Percentiles rank a stretch among this genome's conserved stretches.
These are phyloP conservation scores for Gulo gulo DNA, from an alignment of 2,113 vertebrate species.

Conservation along the genomic window DNA sequence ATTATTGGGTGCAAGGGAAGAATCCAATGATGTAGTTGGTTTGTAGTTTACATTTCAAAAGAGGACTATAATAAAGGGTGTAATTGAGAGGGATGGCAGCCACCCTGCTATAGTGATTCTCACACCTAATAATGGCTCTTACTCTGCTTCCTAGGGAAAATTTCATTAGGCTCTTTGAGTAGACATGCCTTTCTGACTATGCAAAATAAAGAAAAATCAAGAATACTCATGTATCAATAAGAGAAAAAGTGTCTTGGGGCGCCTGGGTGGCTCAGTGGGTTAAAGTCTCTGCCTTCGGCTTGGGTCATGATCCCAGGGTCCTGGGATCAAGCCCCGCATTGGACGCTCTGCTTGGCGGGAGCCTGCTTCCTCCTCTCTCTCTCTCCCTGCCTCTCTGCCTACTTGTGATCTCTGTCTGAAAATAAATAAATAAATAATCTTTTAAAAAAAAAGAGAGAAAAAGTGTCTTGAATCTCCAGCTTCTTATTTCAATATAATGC, in stretches of 20 bases:
- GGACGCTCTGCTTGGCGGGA: too few relatives aligned
- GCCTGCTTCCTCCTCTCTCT: too few relatives aligned
- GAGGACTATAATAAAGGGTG: neutral
- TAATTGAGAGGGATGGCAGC: neutral
- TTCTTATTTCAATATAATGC: constrained; percentile 19
- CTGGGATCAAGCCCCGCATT: too few relatives aligned
- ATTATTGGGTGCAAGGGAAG: neutral
- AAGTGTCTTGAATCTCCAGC: neutral
- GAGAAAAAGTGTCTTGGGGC: too few relatives aligned
- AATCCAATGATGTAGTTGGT: neutral
- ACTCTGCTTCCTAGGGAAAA: neutral
- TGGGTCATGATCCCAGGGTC: too few relatives aligned
- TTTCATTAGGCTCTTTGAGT: neutral
- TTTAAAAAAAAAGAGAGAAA: neutral
- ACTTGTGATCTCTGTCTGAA: too few relatives aligned
- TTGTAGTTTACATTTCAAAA: constrained; percentile 16
- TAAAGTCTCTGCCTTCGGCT: too few relatives aligned
- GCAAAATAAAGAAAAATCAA: constrained; percentile 20
- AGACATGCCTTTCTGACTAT: neutral
- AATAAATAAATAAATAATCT: too few relatives aligned
- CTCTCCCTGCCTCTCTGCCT: too few relatives aligned
- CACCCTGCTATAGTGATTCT: neutral
- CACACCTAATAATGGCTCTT: neutral
- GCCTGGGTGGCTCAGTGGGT: too few relatives aligned
- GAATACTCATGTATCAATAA: neutral